Evolutionary conservation across 2,888 invertebrate species (phyloP), one percentile per base, ranked within the genome.

Genomic region (Phorcus lineatus): DNA sequence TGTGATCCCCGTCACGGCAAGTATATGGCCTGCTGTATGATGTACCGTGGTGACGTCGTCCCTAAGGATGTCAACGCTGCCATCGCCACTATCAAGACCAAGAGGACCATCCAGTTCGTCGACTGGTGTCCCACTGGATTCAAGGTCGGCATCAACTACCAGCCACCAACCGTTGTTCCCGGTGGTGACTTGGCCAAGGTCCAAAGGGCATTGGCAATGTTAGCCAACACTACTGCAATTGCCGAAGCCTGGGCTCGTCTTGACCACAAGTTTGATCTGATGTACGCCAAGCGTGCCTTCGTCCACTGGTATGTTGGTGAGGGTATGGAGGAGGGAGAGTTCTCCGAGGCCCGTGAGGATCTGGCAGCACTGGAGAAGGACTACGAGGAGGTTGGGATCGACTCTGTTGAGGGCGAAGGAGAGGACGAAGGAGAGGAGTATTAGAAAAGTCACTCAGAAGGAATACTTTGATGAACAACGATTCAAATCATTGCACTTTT

Each of bases 1-100:
- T 96, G 97, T 62, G 86, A 88, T 74, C 86, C 87, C 6, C 83
- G 86, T 17, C 83, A 85, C 36, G 85, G 86, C 57, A 93, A 93
- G 83, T 93, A 92, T 84, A 93, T 92, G 92, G 93, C 93, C 22
- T 91, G 83, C 86, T 93, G 84, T 86, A 87, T 91, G 81, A 81
- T 91, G 84, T 91, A 89, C 81, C 85, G 90, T 24, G 89, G 89
- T 13, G 90, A 90, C 81, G 89, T 91, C 9, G 89, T 89, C 11
- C 91, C 90, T 7, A 86, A 93, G 74, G 90, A 90, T 79, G 88
- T 90, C 81, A 90, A 90, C 17, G 24, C 62, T 62, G 62, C 62
- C 62, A 62, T 62, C 24, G 62, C 62, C 62, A 62, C 24, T 28
- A 62, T 62, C 28, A 62, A 62, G 62, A 62, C 62, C 28, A 62